These are phyloP conservation scores for Bimastos eiseni DNA, from an alignment of 2,888 invertebrate genomes.

Conservation along the genomic window DNA sequence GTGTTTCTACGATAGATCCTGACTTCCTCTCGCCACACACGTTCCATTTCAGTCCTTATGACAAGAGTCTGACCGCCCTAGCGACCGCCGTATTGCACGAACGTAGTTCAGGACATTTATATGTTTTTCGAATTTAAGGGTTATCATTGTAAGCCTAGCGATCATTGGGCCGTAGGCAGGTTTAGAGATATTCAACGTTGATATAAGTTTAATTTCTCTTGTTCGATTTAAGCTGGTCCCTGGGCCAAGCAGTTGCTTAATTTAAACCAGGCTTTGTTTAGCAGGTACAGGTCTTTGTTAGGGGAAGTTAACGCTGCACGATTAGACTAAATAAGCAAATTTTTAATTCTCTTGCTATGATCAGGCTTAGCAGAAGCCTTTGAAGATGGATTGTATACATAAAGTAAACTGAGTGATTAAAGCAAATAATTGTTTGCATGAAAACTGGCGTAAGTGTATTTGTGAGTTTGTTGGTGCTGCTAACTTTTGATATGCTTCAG, in stretches of 20 bases:
- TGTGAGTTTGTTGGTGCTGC: not conserved
- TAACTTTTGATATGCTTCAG: not conserved
- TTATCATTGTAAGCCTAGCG: not conserved
- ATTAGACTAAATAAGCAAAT: not conserved
- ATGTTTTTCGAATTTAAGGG: not conserved
- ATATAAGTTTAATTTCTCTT: no score
- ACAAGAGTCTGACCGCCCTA: not conserved
- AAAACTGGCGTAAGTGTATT: not conserved
- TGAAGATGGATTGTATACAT: not conserved
- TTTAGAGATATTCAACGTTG: not conserved
- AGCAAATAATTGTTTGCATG: not conserved
- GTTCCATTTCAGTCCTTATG: not conserved
- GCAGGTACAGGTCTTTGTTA: not conserved
- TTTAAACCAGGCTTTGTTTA: no score
- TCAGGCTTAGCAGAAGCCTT: not conserved
- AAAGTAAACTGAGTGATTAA: not conserved
- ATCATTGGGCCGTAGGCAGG: slow-evolving; percentile 2
- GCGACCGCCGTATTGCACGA: not conserved
- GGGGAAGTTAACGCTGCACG: not conserved
- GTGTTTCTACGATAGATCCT: slow-evolving; percentile 13
- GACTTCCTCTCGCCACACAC: not conserved
- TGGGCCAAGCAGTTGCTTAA: not conserved
- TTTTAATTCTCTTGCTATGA: not conserved
- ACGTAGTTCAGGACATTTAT: not conserved
- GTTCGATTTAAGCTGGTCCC: not conserved